Conservation (phyloP, 2,113 vertebrate species). For the Solenodon paradoxus region DNA sequence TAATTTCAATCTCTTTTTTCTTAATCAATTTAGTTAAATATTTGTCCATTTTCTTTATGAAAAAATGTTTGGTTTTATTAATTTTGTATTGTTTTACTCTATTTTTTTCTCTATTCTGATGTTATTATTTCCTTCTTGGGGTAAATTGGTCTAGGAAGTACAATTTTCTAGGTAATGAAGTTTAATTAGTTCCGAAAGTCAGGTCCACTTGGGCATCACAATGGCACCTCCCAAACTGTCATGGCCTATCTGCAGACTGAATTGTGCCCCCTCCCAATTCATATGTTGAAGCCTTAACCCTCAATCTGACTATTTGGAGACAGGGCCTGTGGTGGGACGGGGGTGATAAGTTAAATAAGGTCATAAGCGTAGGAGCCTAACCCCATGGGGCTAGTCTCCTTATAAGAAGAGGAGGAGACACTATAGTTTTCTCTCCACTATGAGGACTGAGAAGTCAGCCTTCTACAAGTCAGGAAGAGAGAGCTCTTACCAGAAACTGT, state of each 20-base stretch:
- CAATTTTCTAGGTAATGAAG: neutral
- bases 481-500: neutral
- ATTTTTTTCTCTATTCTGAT: too few relatives aligned
- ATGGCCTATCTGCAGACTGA: neutral
- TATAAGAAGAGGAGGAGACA: neutral
- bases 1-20: too few relatives aligned
- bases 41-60: too few relatives aligned
- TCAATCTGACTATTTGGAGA: neutral
- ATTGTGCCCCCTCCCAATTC: neutral
- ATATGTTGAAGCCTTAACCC: too few relatives aligned
- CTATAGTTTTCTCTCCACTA: neutral
- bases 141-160: too few relatives aligned
- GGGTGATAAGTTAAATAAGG: neutral
- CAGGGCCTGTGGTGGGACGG: neutral
- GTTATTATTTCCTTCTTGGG: too few relatives aligned
- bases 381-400: neutral
- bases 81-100: too few relatives aligned
- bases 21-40: too few relatives aligned
- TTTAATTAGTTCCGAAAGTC: neutral
- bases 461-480: neutral
- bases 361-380: neutral
- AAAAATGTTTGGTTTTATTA: too few relatives aligned
- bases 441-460: neutral
- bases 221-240: neutral
- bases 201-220: neutral